phyloP scores from a whole-genome alignment of 2,888 invertebrate genomes.

The Emesis furor region DNA sequence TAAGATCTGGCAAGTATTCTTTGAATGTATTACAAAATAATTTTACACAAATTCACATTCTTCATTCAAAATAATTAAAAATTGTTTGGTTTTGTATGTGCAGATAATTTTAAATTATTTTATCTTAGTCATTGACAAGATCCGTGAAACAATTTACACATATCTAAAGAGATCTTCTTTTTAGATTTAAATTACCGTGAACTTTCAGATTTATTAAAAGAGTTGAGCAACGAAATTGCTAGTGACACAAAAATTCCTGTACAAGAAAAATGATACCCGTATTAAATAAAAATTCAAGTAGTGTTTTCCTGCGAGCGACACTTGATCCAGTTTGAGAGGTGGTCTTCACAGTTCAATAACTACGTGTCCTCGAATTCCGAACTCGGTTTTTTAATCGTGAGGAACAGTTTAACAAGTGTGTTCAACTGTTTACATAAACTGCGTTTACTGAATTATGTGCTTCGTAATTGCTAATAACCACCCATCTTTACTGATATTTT shows the following conservation, averaged over 20 bases:
- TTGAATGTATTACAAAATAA: too few species aligned
- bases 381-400: constrained; percentile 67
- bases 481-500: background rate
- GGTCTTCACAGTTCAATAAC: constrained; percentile 76
- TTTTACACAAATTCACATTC: too few species aligned
- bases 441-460: background rate
- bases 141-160: too few species aligned
- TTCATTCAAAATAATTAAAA: too few species aligned
- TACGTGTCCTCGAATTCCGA: constrained; percentile 75
- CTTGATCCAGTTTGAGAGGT: constrained; percentile 75
- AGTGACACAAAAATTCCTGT: constrained; percentile 3
- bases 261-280: constrained; percentile 56
- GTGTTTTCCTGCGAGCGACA: constrained; percentile 74
- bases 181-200: too few species aligned
- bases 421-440: background rate
- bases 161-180: too few species aligned
- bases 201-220: background rate
- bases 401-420: constrained; percentile 41
- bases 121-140: too few species aligned
- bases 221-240: background rate
- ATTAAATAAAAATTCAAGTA: constrained; percentile 70
- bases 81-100: too few species aligned
- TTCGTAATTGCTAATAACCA: background rate
- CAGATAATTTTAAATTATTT: too few species aligned
- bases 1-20: too few species aligned